Conservation (phyloP, 2,113 vertebrate species). For the Rhynchopsitta pachyrhyncha region DNA sequence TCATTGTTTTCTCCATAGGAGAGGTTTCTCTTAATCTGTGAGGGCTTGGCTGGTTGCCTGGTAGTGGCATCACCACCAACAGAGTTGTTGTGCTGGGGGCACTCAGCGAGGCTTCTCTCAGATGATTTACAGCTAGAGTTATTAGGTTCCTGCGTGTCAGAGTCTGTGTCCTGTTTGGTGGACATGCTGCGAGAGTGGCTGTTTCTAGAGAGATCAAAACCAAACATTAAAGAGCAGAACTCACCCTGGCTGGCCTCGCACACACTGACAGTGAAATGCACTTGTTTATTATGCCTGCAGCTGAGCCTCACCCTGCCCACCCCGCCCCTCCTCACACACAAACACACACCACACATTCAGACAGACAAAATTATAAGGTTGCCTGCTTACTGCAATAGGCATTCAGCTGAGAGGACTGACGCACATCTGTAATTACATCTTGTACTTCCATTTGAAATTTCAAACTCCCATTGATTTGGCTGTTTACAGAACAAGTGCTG, state of each 20-base stretch:
- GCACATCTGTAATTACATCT: background rate
- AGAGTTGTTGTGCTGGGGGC: slow-evolving; percentile 85
- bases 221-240: background rate
- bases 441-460: background rate
- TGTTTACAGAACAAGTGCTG: slow-evolving; percentile 45
- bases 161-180: slow-evolving; percentile 93
- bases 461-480: background rate
- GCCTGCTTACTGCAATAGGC: slow-evolving; percentile 77
- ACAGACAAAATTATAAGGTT: slow-evolving; percentile 74
- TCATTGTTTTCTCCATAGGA: slow-evolving; percentile 96
- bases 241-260: background rate
- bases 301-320: slow-evolving; percentile 36
- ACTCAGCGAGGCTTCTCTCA: slow-evolving; percentile 90
- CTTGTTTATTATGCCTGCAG: slow-evolving; percentile 55
- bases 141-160: slow-evolving; percentile 87
- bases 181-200: slow-evolving; percentile 93
- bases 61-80: slow-evolving; percentile 73
- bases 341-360: slow-evolving; percentile 62
- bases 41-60: slow-evolving; percentile 89
- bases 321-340: slow-evolving; percentile 31
- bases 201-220: slow-evolving; percentile 75
- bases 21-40: slow-evolving; percentile 92
- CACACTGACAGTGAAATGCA: slow-evolving; percentile 4
- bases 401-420: slow-evolving; percentile 52
- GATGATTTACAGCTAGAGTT: slow-evolving; percentile 82